These are phyloP conservation scores for Ophioninae sp. DNA, from an alignment of 2,888 invertebrate genomes.

Conservation along the genomic window DNA sequence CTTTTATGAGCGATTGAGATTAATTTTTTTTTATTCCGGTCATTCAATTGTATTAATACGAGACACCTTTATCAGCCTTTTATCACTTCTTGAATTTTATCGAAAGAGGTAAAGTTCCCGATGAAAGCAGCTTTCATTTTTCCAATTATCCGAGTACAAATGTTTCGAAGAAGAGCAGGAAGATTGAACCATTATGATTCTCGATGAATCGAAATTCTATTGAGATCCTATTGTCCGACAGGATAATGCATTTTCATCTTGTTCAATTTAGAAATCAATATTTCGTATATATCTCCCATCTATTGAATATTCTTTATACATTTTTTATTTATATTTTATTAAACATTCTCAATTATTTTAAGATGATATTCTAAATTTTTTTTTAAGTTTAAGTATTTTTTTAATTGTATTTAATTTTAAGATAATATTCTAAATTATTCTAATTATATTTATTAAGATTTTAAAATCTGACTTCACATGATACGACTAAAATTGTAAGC, in stretches of 20 bases:
- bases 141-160: neutral
- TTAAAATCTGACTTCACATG: too few relatives aligned
- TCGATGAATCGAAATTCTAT: conserved; percentile 27
- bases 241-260: conserved; percentile 21
- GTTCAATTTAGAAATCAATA: conserved; percentile 7
- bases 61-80: neutral
- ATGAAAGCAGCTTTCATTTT: neutral
- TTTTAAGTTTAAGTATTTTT: too few relatives aligned
- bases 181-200: conserved; percentile 44
- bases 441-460: too few relatives aligned
- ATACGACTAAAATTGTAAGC: too few relatives aligned
- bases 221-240: conserved; percentile 27
- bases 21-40: neutral
- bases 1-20: too few relatives aligned
- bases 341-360: too few relatives aligned
- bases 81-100: neutral
- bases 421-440: too few relatives aligned
- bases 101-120: neutral
- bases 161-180: conserved; percentile 2
- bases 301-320: conserved; percentile 45
- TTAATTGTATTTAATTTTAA: too few relatives aligned
- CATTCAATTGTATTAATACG: neutral
- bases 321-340: neutral
- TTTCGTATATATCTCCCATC: conserved; percentile 22
- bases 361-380: too few relatives aligned